Conservation (phyloP, 2,888 invertebrate genomes). For the Chydorus sphaericus region DNA sequence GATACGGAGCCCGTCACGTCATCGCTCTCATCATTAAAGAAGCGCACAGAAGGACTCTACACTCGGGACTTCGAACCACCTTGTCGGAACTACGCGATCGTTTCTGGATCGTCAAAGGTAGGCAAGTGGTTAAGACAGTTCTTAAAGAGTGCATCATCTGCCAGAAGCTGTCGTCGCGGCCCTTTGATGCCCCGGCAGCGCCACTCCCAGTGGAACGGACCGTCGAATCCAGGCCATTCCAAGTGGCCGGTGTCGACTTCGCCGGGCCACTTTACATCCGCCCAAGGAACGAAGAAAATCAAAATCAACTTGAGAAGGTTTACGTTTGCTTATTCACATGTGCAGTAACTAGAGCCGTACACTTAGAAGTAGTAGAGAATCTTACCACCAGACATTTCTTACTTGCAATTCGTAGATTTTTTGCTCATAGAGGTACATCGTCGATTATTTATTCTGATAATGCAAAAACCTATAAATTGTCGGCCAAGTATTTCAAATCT, state of each 20-base stretch:
- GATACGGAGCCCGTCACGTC: no score
- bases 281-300: not conserved
- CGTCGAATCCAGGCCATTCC: not conserved
- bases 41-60: not conserved
- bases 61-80: not conserved
- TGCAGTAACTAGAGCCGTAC: not conserved
- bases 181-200: not conserved
- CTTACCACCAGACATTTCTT: not conserved
- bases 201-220: not conserved
- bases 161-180: not conserved
- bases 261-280: not conserved
- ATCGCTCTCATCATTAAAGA: not conserved
- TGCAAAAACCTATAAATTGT: conserved; percentile 3
- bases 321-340: not conserved
- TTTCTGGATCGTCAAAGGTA: not conserved
- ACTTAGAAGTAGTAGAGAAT: not conserved
- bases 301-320: not conserved
- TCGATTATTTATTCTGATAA: conserved; percentile 10
- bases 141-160: not conserved
- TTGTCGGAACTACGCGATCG: not conserved
- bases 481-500: not conserved
- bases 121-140: not conserved
- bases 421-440: conserved; percentile 7
- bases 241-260: not conserved
- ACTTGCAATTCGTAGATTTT: not conserved